phyloP scores from a whole-genome alignment of 2,888 invertebrate species.

The Elegia similella region DNA sequence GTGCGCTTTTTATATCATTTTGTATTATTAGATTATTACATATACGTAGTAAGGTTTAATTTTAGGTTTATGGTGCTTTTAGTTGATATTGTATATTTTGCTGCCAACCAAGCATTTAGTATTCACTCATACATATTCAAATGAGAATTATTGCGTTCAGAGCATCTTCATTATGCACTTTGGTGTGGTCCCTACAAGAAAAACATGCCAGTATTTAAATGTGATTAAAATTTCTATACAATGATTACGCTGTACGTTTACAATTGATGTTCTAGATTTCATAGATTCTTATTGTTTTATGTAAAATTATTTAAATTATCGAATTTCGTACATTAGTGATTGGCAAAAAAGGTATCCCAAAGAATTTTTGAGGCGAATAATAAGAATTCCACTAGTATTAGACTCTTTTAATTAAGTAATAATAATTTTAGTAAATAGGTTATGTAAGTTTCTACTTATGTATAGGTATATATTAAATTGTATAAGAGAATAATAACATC shows the following conservation, averaged over 20 bases:
- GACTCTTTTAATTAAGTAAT: neutral
- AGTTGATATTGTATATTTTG: slow-evolving; percentile 13
- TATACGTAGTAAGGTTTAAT: neutral
- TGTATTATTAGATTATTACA: too few species aligned
- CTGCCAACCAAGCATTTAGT: slow-evolving; percentile 1
- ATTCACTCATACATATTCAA: slow-evolving; percentile 17
- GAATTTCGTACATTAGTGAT: neutral
- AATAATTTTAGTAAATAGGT: neutral
- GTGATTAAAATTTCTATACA: neutral
- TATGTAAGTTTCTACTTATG: neutral
- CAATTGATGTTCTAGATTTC: neutral
- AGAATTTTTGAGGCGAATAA: slow-evolving; percentile 14
- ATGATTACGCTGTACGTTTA: neutral
- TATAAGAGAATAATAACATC: slow-evolving; percentile 9
- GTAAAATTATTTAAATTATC: neutral
- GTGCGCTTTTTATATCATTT: too few species aligned
- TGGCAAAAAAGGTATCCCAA: neutral
- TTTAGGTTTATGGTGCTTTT: slow-evolving; percentile 13
- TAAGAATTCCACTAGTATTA: neutral
- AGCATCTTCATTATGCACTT: slow-evolving; percentile 15
- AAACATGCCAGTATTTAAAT: slow-evolving; percentile 14
- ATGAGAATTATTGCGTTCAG: slow-evolving; percentile 12
- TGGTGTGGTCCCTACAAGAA: slow-evolving; percentile 10
- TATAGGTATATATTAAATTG: neutral
- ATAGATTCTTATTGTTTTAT: neutral